Base-by-base conservation (phyloP, 2,113 vertebrate species). In the Scatophagus argus region DNA sequence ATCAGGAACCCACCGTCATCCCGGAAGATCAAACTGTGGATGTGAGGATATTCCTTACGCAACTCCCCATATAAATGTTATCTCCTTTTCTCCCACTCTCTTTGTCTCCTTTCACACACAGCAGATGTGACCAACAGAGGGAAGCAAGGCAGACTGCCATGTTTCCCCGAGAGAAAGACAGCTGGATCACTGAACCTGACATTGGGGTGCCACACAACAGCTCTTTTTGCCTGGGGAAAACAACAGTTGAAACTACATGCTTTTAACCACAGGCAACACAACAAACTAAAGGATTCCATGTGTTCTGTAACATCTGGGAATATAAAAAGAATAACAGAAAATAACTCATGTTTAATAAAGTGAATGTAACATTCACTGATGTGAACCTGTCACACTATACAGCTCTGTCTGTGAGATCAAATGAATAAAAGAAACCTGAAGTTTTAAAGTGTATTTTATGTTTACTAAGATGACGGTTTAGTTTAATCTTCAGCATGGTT, bases 141-240 rank as follows among this genome's bases (percentile, higher is more conserved):
- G 52, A 52, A 59, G 31, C 11, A 5, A 79, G 51, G 31, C 11
- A 67, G 61, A 56, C 54, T n/a, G 3, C 38, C 12, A 21, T 43
- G 19, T 70, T 71, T 61, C 64, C 38, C 23, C 59, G 25, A 43
- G 79, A 73, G 54, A 43, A 70, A 67, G 55, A 72, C 2, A 13
- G 17, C 25, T 75, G 49, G 25, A 84, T 82, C 72, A 44, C 16
- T 69, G 31, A 79, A 25, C 31, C 59, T 66, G 66, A 76, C 80
- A 81, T 67, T 44, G 23, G 2, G 23, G 56, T 59, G 34, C 31
- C 17, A 77, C 79, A 56, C 64, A 78, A 55, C 58, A 75, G 12
- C 59, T 55, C 7, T 25, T 67, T 71, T 52, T 59, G 75, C 72
- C 68, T 29, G 16, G 27, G 58, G 56, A 80, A 79, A 52, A 78